Conservation (phyloP, 2,888 invertebrate species). For the Aethes cnicana region DNA sequence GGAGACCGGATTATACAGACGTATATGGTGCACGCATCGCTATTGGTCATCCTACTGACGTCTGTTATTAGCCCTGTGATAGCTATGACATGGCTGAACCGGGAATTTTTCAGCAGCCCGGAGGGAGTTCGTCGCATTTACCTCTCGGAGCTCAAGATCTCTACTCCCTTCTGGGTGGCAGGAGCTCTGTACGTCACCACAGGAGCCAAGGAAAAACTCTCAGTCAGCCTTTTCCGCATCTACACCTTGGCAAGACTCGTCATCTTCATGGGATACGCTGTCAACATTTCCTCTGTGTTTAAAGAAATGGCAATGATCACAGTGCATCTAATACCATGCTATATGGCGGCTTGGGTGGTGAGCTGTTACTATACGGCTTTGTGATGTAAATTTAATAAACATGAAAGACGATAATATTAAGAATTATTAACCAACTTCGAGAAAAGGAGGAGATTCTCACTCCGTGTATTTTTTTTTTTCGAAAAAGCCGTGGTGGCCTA, state of each 20-base stretch:
- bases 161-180: constrained; percentile 59
- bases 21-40: constrained; percentile 26
- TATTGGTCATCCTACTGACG: constrained; percentile 20
- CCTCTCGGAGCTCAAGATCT: constrained; percentile 44
- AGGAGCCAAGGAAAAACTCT: constrained; percentile 35
- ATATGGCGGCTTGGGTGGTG: constrained; percentile 52
- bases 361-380: constrained; percentile 45
- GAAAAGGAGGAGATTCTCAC: too few relatives aligned
- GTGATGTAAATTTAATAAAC: background rate
- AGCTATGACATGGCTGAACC: constrained; percentile 17
- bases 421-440: too few relatives aligned
- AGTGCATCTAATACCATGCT: constrained; percentile 55
- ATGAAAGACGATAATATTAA: too few relatives aligned
- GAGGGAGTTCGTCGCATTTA: constrained; percentile 6
- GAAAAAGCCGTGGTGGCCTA: too few relatives aligned
- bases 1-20: constrained; percentile 8
- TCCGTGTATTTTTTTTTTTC: too few relatives aligned
- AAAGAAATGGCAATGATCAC: constrained; percentile 51
- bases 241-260: constrained; percentile 11
- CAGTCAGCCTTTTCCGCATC: background rate
- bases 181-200: constrained; percentile 57
- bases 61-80: constrained; percentile 15
- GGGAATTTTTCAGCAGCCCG: background rate
- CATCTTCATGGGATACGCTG: background rate
- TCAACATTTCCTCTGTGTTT: constrained; percentile 43